Base-by-base conservation (phyloP, 2,113 vertebrate genomes). In the Ranitomeya imitator region DNA sequence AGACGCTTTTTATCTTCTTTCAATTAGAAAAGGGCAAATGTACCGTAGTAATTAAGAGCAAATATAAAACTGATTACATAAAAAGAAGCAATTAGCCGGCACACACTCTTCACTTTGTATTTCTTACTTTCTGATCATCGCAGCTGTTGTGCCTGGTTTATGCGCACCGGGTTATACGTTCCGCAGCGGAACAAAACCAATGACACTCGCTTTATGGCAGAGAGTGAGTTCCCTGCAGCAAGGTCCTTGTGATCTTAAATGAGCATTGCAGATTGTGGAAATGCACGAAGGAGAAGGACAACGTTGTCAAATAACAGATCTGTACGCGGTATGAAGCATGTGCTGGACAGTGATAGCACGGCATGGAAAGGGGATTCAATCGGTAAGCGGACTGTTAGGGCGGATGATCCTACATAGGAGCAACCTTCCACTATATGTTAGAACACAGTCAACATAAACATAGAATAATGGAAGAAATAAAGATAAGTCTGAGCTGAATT, bases 1-100 rank as follows among this genome's bases (percentile, higher is more conserved):
- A 80, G 51, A 63, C 71, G 77, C n/a, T 19, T 87, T 87, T 87
- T 80, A 87, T 80, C 86, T 80, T 71, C 76, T 67, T 80, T 87
- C 86, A 80, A 80, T 87, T 87, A 69, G 45, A 52, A 67, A 87
- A 87, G 78, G 78, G 60, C 51, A 80, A 80, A 80, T 69, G 52
- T 80, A 80, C 60, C n/a, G 63, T 18, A 23, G 61, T 69, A 79
- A 86, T 86, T 86, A 86, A 86, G 74, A 51, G 63, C 63, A 84
- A 84, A 86, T 79, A 86, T 26, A 86, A 86, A 79, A 86, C 69
- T 61, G 71, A 85, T 85, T 86, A 45, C 73, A 86, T 11, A 77
- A 86, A 74, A 77, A 63, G 59, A 87, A 57, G 76, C 85, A 80
- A 79, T 87, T 87, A 87, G 85, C 77, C 77, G 18, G n/a, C 77